Base-by-base conservation (phyloP, 2,888 invertebrate genomes). In the Cryptocheilus praepositus region DNA sequence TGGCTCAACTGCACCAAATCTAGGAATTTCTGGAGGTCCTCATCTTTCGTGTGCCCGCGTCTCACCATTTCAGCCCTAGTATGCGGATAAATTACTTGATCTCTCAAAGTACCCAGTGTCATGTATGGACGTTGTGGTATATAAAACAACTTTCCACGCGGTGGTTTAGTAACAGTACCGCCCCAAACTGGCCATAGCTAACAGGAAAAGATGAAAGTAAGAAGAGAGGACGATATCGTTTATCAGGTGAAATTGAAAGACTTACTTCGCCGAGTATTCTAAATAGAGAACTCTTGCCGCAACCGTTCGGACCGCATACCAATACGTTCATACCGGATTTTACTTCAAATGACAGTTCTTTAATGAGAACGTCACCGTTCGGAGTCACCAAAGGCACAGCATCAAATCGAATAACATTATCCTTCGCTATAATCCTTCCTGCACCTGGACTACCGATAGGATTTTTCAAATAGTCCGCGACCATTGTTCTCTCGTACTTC, bases 221-320 rank as follows among this genome's bases (percentile, higher is more conserved):
- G 2, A 28, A 58, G 2, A 59, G 4, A 59, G 25, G 1, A 1
- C 25, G 13, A 54, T 54, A 0, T 15, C 7, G 1, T 36, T 11
- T 7, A 11, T 36, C 36, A 11, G 19, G 52, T 18, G 3, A 21
- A 3, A 18, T 19, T 22, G 19, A 18, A 51, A 28, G 19, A 74
- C 78, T 83, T 76, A 92, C 92, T 89, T 98, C 98, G 53, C 99
- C 99, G 15, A 99, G 92, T 84, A 98, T 95, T 65, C 99, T 92
- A 92, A 99, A 99, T 82, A 99, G 91, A 0, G 98, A 98, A 61
- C 97, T 97, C 89, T 99, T 99, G 56, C 99, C 99, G 89, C 98
- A 98, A 0, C 99, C 99, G 89, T 99, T 99, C 2, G 99, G 99
- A 0, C 99, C 99, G 88, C 98, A 98, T 0, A 99, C 97, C n/a